Evolutionary conservation across 2,113 vertebrate genomes (phyloP), one percentile per base, ranked within the genome.

Genomic region (Mohoua ochrocephala): DNA sequence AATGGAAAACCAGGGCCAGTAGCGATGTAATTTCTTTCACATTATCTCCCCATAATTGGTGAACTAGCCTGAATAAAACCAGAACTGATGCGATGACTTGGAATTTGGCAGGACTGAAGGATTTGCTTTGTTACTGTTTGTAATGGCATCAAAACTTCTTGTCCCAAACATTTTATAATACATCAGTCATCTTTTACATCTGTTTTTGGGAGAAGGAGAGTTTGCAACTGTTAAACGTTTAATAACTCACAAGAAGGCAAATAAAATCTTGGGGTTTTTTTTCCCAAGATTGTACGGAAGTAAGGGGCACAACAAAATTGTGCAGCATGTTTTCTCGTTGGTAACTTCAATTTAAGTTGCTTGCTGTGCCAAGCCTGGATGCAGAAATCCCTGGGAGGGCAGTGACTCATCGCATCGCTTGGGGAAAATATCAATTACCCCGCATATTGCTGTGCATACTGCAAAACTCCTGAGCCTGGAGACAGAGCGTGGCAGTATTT

Each of bases 21-120:
- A 84, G 92, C 41, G 0, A 63, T 81, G 68, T 45, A 91, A 92
- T 96, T 78, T 92, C 76, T 96, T 90, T 84, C 60, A 75, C 91
- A 92, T 89, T 94, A 93, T 75, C 91, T 91, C 60, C 61, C 41
- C 18, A 57, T 95, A 94, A 94, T 64, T 70, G 64, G 93, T 84
- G 80, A 88, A 86, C 88, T 49, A 82, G 17, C 57, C 71, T 39
- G 35, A 73, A 70, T 74, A 87, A 92, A 82, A 89, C 63, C 77
- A 93, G 76, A 93, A 87, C 47, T 39, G 53, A 84, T 88, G 35
- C 1, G 0, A 87, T 26, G 22, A 81, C 81, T 79, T 74, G 60
- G 47, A 90, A 90, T 90, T 64, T 65, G 75, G 37, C 52, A 90
- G 30, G 30, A 87, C 31, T 65, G 64, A 90, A 71, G 50, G 19